phyloP scores from a whole-genome alignment of 2,888 invertebrate species.

The Chloroclysta siterata region DNA sequence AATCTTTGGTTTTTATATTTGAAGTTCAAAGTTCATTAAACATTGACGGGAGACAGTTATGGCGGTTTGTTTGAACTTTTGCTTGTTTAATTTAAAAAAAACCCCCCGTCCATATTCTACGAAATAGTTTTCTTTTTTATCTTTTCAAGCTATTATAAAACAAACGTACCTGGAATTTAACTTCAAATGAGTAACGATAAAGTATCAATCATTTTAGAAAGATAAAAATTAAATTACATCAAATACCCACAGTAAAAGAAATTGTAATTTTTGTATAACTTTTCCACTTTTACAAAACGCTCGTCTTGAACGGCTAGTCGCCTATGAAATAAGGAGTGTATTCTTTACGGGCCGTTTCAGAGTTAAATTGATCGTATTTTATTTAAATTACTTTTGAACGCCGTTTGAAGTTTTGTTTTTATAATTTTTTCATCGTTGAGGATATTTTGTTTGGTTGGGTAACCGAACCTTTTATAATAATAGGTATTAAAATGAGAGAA shows the following conservation, averaged over 20 bases:
- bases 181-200: background rate
- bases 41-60: conserved; percentile 10
- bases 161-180: background rate
- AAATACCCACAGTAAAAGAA: background rate
- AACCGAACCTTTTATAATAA: background rate
- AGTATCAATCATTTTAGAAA: background rate
- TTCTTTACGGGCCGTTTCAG: conserved; percentile 39
- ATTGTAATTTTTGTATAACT: conserved; percentile 24
- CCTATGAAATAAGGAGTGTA: conserved; percentile 30
- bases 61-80: conserved; percentile 7
- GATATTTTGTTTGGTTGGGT: background rate
- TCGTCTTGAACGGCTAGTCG: conserved; percentile 28
- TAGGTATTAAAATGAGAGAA: no score
- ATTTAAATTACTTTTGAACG: conserved; percentile 51
- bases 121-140: background rate
- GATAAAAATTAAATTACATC: background rate
- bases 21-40: conserved; percentile 21
- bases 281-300: conserved; percentile 29
- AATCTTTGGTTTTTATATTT: conserved; percentile 23
- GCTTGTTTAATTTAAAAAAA: background rate
- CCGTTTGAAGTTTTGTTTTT: conserved; percentile 41
- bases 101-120: background rate
- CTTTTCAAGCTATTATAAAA: no score
- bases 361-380: conserved; percentile 54
- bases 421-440: conserved; percentile 12